Evolutionary conservation across 2,113 vertebrate species (phyloP).

Genomic region (Rhynchomys soricoides): DNA sequence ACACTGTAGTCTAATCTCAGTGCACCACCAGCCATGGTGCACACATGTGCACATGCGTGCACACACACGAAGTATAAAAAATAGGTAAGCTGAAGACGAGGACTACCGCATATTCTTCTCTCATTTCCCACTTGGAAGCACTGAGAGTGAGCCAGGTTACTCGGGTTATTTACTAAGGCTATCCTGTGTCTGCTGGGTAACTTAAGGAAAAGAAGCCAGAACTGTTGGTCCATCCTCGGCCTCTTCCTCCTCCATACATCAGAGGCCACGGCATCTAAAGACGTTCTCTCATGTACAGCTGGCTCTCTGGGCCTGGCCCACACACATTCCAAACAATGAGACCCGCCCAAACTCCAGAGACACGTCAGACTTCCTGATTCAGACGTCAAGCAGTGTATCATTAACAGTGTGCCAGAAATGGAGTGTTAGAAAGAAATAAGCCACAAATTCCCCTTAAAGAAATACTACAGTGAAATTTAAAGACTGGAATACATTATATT

Average conservation of each 20-base stretch:
- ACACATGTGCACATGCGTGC: background rate
- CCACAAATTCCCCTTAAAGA: slow-evolving; percentile 45
- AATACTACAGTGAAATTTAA: slow-evolving; percentile 59
- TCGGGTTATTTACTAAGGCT: background rate
- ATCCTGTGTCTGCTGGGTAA: background rate
- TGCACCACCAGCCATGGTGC: background rate
- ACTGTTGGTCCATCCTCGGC: background rate
- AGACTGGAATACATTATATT: slow-evolving; percentile 47
- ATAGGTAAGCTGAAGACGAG: background rate
- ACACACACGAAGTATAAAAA: background rate
- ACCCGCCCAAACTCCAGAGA: background rate
- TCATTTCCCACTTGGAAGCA: slow-evolving; percentile 4
- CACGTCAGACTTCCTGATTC: slow-evolving; percentile 29
- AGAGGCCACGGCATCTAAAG: background rate
- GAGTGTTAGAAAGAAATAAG: background rate
- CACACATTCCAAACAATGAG: background rate
- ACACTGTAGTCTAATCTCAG: background rate
- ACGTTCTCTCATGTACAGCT: background rate
- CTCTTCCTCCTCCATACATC: background rate
- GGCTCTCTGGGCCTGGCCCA: background rate
- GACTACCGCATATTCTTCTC: slow-evolving; percentile 13
- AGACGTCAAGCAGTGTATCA: slow-evolving; percentile 19
- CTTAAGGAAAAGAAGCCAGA: slow-evolving; percentile 15
- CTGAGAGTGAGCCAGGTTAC: background rate
- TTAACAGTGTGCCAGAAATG: background rate